These are phyloP conservation scores for Leucania comma DNA, from an alignment of 2,888 invertebrate species.

Conservation along the genomic window DNA sequence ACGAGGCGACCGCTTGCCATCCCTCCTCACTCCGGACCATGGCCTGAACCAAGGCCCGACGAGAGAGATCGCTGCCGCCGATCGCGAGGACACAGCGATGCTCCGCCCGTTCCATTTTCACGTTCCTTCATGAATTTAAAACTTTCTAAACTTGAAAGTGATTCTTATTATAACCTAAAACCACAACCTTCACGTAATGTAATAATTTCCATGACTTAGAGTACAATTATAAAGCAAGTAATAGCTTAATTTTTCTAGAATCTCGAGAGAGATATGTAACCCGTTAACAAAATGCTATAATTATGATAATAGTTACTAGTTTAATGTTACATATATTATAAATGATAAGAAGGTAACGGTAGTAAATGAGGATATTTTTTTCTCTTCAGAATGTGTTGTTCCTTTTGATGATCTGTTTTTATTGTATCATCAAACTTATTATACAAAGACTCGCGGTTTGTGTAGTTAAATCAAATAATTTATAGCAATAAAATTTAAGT, in stretches of 20 bases:
- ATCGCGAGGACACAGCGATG: too few relatives aligned
- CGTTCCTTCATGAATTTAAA: not conserved
- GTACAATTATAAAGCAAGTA: conserved; percentile 21
- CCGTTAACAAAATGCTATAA: conserved; percentile 2
- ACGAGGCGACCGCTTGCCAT: too few relatives aligned
- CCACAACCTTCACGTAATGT: not conserved
- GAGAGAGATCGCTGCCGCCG: too few relatives aligned
- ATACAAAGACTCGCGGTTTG: conserved; percentile 4
- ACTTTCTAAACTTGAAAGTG: not conserved
- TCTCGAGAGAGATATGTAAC: conserved; percentile 22
- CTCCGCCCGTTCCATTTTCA: not conserved
- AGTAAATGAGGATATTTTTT: not conserved
- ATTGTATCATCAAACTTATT: not conserved
- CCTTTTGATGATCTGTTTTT: not conserved
- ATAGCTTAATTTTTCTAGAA: conserved; percentile 12
- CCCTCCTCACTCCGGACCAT: too few relatives aligned
- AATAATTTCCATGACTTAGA: conserved; percentile 14
- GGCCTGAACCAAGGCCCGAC: too few relatives aligned
- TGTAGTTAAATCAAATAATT: not conserved
- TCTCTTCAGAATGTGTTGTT: not conserved
- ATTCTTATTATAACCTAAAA: conserved; percentile 9
- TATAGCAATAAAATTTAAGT: conserved; percentile 25
- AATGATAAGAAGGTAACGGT: conserved; percentile 1
- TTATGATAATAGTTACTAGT: not conserved
- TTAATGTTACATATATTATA: conserved; percentile 1